Base-by-base conservation (phyloP, 1,140 invertebrate species). In the Drosophila setifemur region DNA sequence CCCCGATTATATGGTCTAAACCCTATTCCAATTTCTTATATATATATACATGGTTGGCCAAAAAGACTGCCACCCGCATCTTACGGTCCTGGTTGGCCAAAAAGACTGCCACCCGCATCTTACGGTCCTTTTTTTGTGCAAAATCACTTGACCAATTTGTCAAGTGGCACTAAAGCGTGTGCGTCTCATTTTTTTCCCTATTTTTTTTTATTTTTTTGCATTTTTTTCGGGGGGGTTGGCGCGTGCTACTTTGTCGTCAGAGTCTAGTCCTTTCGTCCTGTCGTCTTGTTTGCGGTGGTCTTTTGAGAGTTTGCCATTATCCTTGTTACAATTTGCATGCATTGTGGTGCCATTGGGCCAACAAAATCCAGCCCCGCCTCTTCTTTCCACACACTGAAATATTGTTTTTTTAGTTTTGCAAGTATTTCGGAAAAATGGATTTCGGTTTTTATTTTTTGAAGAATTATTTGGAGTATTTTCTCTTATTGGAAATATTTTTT, bases 71-170 rank as follows among this genome's bases (percentile, higher is more conserved):
- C 39, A 14, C 19, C 40, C 42, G 14, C 40, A 25, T 55, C 28
- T 12, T 16, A 3, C 0, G 23, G 40, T 12, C 19, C 25, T n/a
- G n/a, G n/a, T n/a, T n/a, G n/a, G n/a, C n/a, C n/a, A n/a, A n/a
- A n/a, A 16, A 18, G 16, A 28, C 11, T 4, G 9, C 35, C 39
- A 14, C 19, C 40, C 42, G 14, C 40, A 25, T 55, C 28, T 42
- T 19, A 50, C 37, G 45, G 25, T 14, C 6, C 49, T 63, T 2
- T 26, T 81, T 86, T 87, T 81, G 63, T 81, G 82, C 76, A 58
- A 87, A 86, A 86, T 86, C 82, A 87, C 81, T 86, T 86, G 81
- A 86, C 81, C 81, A 86, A 86, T 86, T 86, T 86, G 82, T 86
- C 81, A 86, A 86, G 82, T 86, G 82, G 76, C 81, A 87, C 73